Base-by-base conservation (phyloP, 1,140 invertebrate species). In the Sitobion miscanthi region DNA sequence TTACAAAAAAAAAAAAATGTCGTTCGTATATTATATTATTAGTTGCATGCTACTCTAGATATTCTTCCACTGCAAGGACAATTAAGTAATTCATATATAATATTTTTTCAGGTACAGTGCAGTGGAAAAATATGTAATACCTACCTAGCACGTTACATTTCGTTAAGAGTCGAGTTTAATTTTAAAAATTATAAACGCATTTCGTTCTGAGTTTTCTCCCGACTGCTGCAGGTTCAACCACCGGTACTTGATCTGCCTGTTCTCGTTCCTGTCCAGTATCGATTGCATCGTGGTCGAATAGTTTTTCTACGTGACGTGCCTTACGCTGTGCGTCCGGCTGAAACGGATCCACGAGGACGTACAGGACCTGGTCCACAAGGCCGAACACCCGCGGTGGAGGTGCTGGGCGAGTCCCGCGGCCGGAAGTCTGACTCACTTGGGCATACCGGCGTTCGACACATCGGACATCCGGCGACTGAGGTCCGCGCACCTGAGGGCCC, bases 281-380 rank as follows among this genome's bases (percentile, higher is more conserved):
- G n/a, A n/a, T n/a, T 49, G 86, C 25, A 88, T 88, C 25, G 11
- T 88, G 86, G 25, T 88, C 14, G 86, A 88, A 49, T 45, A 88
- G 42, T 88, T 45, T 45, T 88, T 88, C 86, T 88, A 88, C 42
- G 0, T 88, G 14, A 88, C 42, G 25, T 88, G 86, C 42, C 9
- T 88, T 11, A 7, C 86, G 9, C 11, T 88, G 45, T 88, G 11
- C 86, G 38, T 49, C 11, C 86, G 45, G 5, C 86, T 88, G 20
- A 30, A 49, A 35, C 42, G 42, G 17, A 38, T 88, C 42, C 45
- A 88, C 86, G n/a, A 49, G 25, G 86, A 88, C 14, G 25, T 88
- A 45, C 38, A 42, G 23, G 25, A 88, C 25, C 25, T 88, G 30
- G 86, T 88, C 2, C 45, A 49, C 14, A 88, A 88, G 25, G 86